These are phyloP conservation scores for Vollenhovia emeryi DNA, from an alignment of 1,140 invertebrate species.

Conservation along the genomic window DNA sequence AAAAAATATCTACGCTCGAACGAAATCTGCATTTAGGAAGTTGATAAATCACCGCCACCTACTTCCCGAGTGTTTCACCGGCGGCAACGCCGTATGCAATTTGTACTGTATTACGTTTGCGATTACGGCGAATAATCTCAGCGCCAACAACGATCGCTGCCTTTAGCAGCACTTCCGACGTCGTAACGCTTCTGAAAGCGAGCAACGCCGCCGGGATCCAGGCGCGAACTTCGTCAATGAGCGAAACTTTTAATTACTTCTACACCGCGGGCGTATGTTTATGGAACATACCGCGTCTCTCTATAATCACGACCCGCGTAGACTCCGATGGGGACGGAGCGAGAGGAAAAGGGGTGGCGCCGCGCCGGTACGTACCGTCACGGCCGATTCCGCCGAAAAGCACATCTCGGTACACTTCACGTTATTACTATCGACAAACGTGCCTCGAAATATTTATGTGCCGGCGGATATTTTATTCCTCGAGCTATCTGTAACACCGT, in stretches of 20 bases:
- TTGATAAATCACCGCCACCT: neutral
- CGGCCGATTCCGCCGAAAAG: neutral
- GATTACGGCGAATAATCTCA: conserved; percentile 29
- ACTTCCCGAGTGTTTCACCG: neutral
- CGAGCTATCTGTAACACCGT: conserved; percentile 18
- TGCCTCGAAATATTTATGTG: conserved; percentile 40
- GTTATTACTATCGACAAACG: conserved; percentile 36
- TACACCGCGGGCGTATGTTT: neutral
- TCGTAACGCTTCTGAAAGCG: conserved; percentile 12
- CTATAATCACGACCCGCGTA: conserved; percentile 6
- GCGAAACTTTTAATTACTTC: conserved; percentile 55
- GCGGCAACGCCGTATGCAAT: neutral
- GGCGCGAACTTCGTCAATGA: conserved; percentile 47
- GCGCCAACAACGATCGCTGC: neutral
- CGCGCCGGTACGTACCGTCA: neutral
- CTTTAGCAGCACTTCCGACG: neutral
- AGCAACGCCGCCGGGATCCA: neutral
- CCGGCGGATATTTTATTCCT: conserved; percentile 41
- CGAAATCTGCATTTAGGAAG: neutral
- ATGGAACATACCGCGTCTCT: conserved; percentile 2
- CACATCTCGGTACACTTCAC: neutral
- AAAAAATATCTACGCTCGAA: neutral
- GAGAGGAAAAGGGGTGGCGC: neutral
- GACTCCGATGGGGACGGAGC: neutral
- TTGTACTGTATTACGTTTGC: neutral